Conservation (phyloP, 2,888 invertebrate genomes). For the Sarcophaga subvicina region DNA sequence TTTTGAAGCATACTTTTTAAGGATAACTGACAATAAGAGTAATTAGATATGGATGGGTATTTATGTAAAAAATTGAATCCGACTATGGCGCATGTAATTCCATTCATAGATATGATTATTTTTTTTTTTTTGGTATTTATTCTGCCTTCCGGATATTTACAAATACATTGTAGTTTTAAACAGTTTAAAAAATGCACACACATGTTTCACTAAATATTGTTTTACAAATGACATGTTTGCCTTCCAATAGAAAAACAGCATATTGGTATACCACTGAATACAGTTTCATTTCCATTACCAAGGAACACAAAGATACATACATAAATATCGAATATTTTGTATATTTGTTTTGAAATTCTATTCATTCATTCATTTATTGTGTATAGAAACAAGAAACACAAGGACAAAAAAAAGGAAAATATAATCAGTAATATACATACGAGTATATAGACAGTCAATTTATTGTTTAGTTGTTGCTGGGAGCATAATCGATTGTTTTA, state of each 20-base stretch:
- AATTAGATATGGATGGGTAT: background rate
- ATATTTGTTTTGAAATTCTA: too few relatives aligned
- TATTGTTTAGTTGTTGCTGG: background rate
- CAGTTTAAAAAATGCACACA: conserved; percentile 34
- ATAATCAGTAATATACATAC: background rate
- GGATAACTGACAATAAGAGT: background rate
- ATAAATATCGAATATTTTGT: background rate
- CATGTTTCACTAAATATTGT: conserved; percentile 48
- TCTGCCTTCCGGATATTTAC: conserved; percentile 24
- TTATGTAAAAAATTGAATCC: conserved; percentile 43
- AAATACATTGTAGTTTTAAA: conserved; percentile 15
- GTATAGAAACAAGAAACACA: background rate
- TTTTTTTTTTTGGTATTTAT: too few relatives aligned
- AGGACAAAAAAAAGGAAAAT: background rate
- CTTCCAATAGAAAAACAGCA: background rate
- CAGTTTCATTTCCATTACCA: conserved; percentile 19
- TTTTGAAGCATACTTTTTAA: conserved; percentile 14
- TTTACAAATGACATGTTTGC: conserved; percentile 30
- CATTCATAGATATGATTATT: too few relatives aligned
- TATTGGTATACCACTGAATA: background rate
- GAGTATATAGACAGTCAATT: background rate
- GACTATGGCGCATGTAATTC: background rate
- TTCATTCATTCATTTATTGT: conserved; percentile 9
- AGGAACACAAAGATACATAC: background rate
- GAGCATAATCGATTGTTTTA: conserved; percentile 9